Evolutionary conservation across 2,113 vertebrate genomes (phyloP).

Genomic region (Pan paniscus): DNA sequence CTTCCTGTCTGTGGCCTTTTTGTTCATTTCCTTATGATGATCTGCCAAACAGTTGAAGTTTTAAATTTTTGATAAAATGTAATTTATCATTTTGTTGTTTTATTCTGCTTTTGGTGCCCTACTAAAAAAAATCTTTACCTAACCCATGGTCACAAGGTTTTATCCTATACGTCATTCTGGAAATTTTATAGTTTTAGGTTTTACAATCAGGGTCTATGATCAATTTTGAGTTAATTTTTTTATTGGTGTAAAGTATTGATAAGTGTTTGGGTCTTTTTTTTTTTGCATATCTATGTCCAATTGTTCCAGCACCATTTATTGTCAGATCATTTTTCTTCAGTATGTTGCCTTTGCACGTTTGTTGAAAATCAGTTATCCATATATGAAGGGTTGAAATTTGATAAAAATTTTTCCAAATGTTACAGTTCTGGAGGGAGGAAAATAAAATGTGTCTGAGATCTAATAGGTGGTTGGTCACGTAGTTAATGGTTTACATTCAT

Average conservation of each 20-base stretch:
- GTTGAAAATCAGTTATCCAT: not conserved
- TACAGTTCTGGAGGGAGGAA: not conserved
- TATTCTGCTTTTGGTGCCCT: not conserved
- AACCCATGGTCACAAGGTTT: not conserved
- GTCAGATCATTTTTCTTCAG: not conserved
- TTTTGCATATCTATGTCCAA: not conserved
- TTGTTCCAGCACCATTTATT: not conserved
- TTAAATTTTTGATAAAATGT: not conserved
- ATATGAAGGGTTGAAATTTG: not conserved
- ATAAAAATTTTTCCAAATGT: not conserved
- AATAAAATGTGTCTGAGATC: not conserved
- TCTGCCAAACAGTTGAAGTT: not conserved
- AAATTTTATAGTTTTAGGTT: not conserved
- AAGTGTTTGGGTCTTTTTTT: not conserved
- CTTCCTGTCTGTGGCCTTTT: not conserved
- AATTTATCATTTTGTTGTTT: not conserved
- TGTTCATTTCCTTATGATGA: not conserved
- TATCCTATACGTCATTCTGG: not conserved
- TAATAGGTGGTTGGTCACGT: not conserved
- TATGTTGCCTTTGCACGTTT: not conserved
- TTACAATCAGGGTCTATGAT: not conserved
- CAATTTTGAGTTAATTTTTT: not conserved
- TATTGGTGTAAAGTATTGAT: not conserved
- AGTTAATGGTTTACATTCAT: not conserved
- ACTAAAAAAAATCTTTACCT: not conserved